A percentile compares a stretch with the other conserved stretches of the same genome.
Evolutionary conservation across 2,797 vertebrate species (phyloP).

Genomic region (Amphiprion clarkii): DNA sequence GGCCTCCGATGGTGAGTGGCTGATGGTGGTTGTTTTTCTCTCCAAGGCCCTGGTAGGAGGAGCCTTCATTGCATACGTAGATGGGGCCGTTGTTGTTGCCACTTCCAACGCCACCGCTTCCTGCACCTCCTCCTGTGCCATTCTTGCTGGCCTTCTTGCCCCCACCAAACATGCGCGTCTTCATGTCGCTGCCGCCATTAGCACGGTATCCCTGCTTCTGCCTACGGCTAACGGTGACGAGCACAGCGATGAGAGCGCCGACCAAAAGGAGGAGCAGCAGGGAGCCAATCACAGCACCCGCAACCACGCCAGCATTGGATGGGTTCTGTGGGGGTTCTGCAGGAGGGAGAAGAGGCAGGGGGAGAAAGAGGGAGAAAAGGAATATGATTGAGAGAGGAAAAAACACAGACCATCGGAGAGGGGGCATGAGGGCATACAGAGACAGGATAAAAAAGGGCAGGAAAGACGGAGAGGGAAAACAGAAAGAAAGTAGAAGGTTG

Average conservation of each 20-base stretch:
- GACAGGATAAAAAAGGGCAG: slow-evolving; percentile 40
- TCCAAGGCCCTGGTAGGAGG: slow-evolving; percentile 78
- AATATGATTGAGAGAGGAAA: slow-evolving; percentile 59
- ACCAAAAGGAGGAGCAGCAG: slow-evolving; percentile 89
- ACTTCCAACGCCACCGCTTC: slow-evolving; percentile 66
- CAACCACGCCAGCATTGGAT: slow-evolving; percentile 87
- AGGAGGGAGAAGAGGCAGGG: slow-evolving; percentile 62
- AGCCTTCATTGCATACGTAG: slow-evolving; percentile 83
- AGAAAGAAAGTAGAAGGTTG: slow-evolving; percentile 56
- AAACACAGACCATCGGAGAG: slow-evolving; percentile 35
- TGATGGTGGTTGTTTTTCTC: slow-evolving; percentile 84
- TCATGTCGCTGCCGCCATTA: slow-evolving; percentile 83
- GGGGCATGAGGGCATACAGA: slow-evolving; percentile 24
- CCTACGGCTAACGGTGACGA: slow-evolving; percentile 86
- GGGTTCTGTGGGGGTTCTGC: slow-evolving; percentile 81
- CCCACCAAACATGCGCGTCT: slow-evolving; percentile 88
- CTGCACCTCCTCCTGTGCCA: slow-evolving; percentile 73
- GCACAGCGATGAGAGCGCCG: slow-evolving; percentile 83
- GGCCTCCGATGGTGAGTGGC: slow-evolving; percentile 78
- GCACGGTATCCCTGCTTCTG: slow-evolving; percentile 84
- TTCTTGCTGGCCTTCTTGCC: slow-evolving; percentile 86
- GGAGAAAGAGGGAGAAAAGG: slow-evolving; percentile 59
- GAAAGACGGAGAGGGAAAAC: slow-evolving; percentile 18
- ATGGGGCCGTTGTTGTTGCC: slow-evolving; percentile 85
- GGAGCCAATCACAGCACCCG: slow-evolving; percentile 89